Evolutionary conservation across 2,113 vertebrate species (phyloP).

Genomic region (Nesogale talazaci): DNA sequence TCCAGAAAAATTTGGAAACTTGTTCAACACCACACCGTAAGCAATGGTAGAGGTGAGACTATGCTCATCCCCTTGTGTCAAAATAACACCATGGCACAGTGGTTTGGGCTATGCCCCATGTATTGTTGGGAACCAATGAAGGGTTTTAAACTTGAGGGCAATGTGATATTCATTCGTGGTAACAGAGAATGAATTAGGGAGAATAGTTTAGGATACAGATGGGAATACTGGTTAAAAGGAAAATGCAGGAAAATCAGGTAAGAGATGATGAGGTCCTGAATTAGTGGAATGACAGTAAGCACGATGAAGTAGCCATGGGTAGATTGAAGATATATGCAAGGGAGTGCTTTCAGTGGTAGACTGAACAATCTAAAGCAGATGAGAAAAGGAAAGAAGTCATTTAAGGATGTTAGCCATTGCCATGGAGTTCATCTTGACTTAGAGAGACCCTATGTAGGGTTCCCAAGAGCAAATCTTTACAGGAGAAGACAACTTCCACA

Average conservation of each 20-base stretch:
- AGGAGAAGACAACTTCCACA: too few species aligned
- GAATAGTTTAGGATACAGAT: not conserved
- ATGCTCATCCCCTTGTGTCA: fast-evolving
- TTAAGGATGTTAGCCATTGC: too few species aligned
- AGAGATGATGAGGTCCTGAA: not conserved
- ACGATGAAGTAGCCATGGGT: too few species aligned
- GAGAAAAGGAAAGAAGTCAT: not conserved
- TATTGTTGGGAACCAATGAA: not conserved
- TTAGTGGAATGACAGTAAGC: not conserved
- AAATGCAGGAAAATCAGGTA: not conserved
- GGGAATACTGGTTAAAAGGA: not conserved
- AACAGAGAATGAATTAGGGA: not conserved
- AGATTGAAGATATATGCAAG: not conserved
- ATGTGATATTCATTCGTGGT: not conserved
- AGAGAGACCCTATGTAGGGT: too few species aligned
- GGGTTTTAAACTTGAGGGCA: not conserved
- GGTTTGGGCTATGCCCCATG: not conserved
- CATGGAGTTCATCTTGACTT: too few species aligned
- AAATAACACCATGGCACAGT: not conserved
- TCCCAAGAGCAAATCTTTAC: too few species aligned
- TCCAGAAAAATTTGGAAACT: not conserved
- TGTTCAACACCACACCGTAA: not conserved
- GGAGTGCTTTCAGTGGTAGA: not conserved
- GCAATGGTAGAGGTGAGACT: not conserved
- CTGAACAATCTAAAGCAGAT: not conserved